Evolutionary conservation across 2,888 invertebrate species (phyloP).

Genomic region (Acleris sparsana): DNA sequence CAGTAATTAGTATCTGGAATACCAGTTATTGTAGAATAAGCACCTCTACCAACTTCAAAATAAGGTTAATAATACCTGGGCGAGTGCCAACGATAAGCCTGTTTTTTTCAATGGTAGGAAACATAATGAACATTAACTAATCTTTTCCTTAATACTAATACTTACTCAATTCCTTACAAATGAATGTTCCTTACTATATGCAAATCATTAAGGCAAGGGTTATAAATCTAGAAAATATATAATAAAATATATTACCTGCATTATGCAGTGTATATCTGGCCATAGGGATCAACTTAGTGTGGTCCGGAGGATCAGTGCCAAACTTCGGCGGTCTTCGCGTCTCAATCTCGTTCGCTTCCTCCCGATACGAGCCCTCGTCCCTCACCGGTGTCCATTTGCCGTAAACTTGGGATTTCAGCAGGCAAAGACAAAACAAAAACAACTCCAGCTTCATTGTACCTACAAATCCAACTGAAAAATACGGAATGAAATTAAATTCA

Average conservation of each 20-base stretch:
- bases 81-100: too few relatives aligned
- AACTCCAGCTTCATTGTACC: constrained; percentile 51
- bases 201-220: too few relatives aligned
- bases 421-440: constrained; percentile 43
- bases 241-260: constrained; percentile 80
- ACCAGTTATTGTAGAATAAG: neutral
- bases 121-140: neutral
- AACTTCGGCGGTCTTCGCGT: constrained; percentile 39
- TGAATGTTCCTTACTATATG: too few relatives aligned
- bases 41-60: neutral
- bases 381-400: constrained; percentile 47
- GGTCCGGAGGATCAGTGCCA: constrained; percentile 81
- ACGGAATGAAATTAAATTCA: neutral
- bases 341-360: constrained; percentile 57
- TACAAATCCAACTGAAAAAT: constrained; percentile 35
- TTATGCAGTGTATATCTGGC: constrained; percentile 89
- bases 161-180: too few relatives aligned
- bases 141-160: neutral
- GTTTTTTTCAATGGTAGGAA: too few relatives aligned
- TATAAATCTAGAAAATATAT: neutral
- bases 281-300: constrained; percentile 85
- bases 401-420: constrained; percentile 46
- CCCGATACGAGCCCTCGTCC: constrained; percentile 39
- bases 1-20: too few relatives aligned
- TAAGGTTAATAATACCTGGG: neutral